Base-by-base conservation (phyloP, 2,888 invertebrate species). In the Celastrina argiolus region DNA sequence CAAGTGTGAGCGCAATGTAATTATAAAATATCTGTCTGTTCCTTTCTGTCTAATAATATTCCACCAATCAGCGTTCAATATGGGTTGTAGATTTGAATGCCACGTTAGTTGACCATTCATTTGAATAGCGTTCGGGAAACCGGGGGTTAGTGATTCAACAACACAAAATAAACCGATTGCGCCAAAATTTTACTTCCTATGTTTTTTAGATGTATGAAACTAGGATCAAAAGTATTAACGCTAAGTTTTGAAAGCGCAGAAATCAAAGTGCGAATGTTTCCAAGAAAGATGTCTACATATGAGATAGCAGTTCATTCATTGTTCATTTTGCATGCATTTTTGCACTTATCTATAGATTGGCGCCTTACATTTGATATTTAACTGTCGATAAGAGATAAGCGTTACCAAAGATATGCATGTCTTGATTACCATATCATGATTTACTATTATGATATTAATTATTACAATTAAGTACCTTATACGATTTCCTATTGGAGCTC, bases 291-390 rank as follows among this genome's bases (percentile, higher is more conserved):
- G 51, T 51, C 1, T 22, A 22, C 5, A 12, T 22, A 7, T 10
- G 39, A 39, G 41, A 51, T 51, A 51, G 26, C 14, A 12, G 26
- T 51, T 51, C 51, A 51, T 51, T 51, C 51, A 51, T 51, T 26
- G 26, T 26, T 10, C 26, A 26, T 51, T 51, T 51, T 26, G 51
- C 51, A 36, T 36, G 36, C 12, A 51, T 14, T 51, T 26, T 51
- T 12, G 14, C 22, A 51, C 12, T 26, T 41, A 41, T 41, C 22
- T 51, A 51, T 51, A 12, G 22, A 51, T 51, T 51, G 51, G 51
- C 51, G 26, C 51, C 51, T 51, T 51, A 7, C 10, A 1, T 36
- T 36, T 36, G n/a, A 10, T 36, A 7, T 36, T 12, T 10, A 12
- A 36, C 10, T 51, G 12, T 51, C 22, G 26, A 51, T 51, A 51